phyloP scores from a whole-genome alignment of 2,113 vertebrate species.

The Oryzias celebensis region DNA sequence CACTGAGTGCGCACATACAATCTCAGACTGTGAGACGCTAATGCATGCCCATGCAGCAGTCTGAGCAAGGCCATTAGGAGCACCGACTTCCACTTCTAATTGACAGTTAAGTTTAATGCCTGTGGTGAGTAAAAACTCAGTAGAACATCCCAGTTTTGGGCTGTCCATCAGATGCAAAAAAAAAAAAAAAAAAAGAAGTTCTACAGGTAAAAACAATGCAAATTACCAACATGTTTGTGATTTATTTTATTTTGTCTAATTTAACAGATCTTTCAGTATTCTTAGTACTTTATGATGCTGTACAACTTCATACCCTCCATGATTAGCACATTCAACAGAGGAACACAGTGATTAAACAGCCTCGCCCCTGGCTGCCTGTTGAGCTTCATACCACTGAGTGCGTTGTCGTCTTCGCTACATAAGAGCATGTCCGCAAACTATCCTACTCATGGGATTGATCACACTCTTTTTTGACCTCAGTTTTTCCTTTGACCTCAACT shows the following conservation, averaged over 20 bases:
- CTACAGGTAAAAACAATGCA: constrained; percentile 11
- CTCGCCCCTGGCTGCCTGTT: neutral
- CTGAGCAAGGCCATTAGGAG: constrained; percentile 67
- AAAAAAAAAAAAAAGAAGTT: constrained; percentile 22
- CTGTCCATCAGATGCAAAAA: constrained; percentile 47
- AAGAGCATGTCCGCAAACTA: neutral
- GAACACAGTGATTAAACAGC: no score
- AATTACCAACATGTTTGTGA: neutral
- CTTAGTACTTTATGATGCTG: no score
- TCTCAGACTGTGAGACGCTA: constrained; percentile 57
- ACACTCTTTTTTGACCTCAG: neutral
- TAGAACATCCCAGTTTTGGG: constrained; percentile 43
- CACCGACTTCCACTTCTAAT: constrained; percentile 62
- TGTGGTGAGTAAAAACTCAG: constrained; percentile 63
- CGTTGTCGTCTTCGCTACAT: neutral
- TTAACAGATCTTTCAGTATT: no score
- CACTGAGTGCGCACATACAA: constrained; percentile 12
- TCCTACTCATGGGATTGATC: neutral
- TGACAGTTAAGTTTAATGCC: constrained; percentile 71
- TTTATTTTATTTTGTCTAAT: no score
- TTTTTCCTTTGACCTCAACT: neutral
- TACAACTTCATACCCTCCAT: neutral
- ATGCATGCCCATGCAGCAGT: constrained; percentile 48
- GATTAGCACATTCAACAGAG: neutral
- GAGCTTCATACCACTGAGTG: neutral